phyloP scores from a whole-genome alignment of 2,888 invertebrate species.

The Scaptomyza caliginosa region DNA sequence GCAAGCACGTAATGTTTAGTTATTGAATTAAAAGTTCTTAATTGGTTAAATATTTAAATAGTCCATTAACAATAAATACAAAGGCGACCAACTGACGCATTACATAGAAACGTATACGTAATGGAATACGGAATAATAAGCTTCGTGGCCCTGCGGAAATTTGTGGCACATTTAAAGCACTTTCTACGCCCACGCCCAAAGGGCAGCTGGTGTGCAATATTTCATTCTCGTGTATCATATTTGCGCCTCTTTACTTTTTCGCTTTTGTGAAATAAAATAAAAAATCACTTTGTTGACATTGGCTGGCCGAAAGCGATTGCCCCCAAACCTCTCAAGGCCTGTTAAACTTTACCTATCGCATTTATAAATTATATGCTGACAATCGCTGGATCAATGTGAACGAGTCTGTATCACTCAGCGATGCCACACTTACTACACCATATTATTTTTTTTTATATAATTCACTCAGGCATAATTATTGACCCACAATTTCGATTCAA shows the following conservation, averaged over 20 bases:
- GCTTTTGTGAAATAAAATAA: slow-evolving; percentile 57
- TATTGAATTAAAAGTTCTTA: slow-evolving; percentile 43
- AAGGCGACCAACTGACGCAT: not conserved
- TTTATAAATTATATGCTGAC: slow-evolving; percentile 49
- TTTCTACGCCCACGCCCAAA: slow-evolving; percentile 32
- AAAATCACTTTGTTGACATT: slow-evolving; percentile 71
- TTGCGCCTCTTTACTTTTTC: slow-evolving; percentile 30
- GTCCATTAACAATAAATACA: slow-evolving; percentile 42
- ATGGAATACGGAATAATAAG: slow-evolving; percentile 1
- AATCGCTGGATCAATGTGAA: slow-evolving; percentile 35
- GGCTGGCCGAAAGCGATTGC: slow-evolving; percentile 15
- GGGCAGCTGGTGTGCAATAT: slow-evolving; percentile 60
- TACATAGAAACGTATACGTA: not conserved
- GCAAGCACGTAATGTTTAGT: slow-evolving; percentile 3
- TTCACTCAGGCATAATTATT: slow-evolving; percentile 39
- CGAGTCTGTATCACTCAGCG: slow-evolving; percentile 12
- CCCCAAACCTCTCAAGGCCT: not conserved
- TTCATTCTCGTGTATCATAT: slow-evolving; percentile 52
- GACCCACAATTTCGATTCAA: slow-evolving; percentile 23
- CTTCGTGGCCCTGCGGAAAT: slow-evolving; percentile 17
- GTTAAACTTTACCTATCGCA: slow-evolving; percentile 24
- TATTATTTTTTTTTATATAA: slow-evolving; percentile 12
- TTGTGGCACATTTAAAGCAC: slow-evolving; percentile 32
- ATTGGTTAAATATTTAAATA: slow-evolving; percentile 53
- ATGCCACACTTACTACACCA: slow-evolving; percentile 9